Conservation (phyloP, 2,113 vertebrate species). For the Axis porcinus region DNA sequence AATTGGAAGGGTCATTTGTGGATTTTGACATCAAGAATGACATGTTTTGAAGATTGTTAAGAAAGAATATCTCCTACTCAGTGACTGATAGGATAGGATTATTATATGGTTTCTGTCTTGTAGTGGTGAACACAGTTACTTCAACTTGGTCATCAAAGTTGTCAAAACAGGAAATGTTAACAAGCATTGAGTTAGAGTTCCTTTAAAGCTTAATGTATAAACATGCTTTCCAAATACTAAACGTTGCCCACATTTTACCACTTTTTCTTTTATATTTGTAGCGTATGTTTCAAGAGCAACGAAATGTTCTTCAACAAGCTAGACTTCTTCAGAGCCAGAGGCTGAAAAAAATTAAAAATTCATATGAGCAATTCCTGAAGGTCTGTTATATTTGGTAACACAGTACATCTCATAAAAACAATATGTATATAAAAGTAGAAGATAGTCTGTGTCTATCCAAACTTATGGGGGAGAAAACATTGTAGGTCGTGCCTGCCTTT, state of each 20-base stretch:
- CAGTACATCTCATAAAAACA: background rate
- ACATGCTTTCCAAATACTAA: background rate
- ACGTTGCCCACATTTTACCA: background rate
- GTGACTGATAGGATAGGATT: background rate
- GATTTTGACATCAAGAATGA: background rate
- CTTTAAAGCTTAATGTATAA: background rate
- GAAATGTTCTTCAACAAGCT: conserved; percentile 88
- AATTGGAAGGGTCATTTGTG: background rate
- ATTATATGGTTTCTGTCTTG: background rate
- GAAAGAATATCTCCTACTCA: background rate
- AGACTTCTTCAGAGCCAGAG: conserved; percentile 87
- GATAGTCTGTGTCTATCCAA: background rate
- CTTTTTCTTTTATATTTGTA: conserved; percentile 67
- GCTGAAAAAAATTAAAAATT: conserved; percentile 86
- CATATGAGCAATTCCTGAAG: conserved; percentile 90
- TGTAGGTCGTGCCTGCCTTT: background rate
- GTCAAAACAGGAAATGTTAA: background rate
- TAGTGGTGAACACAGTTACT: background rate
- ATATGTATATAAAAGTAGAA: background rate
- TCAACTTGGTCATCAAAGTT: background rate
- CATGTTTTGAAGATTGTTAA: background rate
- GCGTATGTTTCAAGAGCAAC: conserved; percentile 87
- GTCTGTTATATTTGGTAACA: conserved; percentile 66
- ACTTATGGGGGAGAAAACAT: background rate
- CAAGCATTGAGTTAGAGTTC: background rate